A percentile compares a stretch with the other conserved stretches of the same genome.
phyloP scores from a whole-genome alignment of 2,888 invertebrate genomes.

The Noctua pronuba region DNA sequence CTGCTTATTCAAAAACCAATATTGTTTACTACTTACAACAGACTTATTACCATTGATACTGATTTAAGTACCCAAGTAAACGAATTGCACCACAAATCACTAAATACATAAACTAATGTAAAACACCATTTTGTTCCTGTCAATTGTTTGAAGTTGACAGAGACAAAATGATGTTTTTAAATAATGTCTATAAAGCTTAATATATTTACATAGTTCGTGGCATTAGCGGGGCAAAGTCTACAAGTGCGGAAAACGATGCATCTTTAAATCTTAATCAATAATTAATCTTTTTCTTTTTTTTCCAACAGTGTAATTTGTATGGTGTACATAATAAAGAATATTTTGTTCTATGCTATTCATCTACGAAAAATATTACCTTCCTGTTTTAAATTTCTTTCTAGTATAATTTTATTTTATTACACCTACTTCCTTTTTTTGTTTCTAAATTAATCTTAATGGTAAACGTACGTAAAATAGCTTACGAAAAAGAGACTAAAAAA shows the following conservation, averaged over 20 bases:
- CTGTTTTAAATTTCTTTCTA: neutral
- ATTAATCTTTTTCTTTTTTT: too few relatives aligned
- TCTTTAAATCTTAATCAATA: too few relatives aligned
- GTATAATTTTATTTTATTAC: neutral
- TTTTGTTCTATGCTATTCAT: too few relatives aligned
- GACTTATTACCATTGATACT: slow-evolving; percentile 16
- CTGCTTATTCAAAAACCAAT: neutral
- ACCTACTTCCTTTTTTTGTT: neutral
- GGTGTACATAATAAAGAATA: too few relatives aligned
- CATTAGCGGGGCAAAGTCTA: neutral
- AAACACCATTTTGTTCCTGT: slow-evolving; percentile 19
- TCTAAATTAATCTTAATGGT: neutral
- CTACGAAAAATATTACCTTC: neutral
- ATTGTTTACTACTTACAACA: neutral
- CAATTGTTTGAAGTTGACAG: neutral
- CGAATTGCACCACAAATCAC: neutral
- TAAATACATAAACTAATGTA: slow-evolving; percentile 21
- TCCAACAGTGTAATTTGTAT: too few relatives aligned
- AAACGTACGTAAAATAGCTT: neutral
- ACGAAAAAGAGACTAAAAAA: neutral
- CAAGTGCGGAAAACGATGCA: neutral
- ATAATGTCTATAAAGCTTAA: neutral
- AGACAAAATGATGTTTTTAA: slow-evolving; percentile 7
- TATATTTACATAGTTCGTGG: neutral
- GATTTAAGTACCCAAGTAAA: slow-evolving; percentile 19